Conservation (phyloP, 2,797 vertebrate genomes). For the Nasua narica region DNA sequence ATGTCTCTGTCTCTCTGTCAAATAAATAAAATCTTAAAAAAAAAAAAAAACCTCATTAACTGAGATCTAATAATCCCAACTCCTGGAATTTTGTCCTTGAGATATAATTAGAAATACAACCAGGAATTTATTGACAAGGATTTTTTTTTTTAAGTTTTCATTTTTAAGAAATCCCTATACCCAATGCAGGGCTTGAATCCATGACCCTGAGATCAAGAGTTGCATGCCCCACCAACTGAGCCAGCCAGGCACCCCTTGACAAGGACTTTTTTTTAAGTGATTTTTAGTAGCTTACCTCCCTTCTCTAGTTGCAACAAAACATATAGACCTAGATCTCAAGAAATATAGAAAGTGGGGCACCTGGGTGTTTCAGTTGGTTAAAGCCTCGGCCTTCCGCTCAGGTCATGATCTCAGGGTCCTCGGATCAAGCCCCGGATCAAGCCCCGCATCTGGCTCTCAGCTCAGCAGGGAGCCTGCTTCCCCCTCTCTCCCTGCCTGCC, state of each 20-base stretch:
- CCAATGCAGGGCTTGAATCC: too few relatives aligned
- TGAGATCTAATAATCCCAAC: neutral
- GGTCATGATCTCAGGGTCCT: too few relatives aligned
- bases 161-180: neutral
- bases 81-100: neutral
- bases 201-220: too few relatives aligned
- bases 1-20: too few relatives aligned
- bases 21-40: too few relatives aligned
- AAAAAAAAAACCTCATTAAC: too few relatives aligned
- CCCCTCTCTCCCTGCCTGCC: too few relatives aligned
- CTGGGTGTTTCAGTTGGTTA: too few relatives aligned
- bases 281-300: neutral
- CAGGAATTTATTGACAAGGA: neutral
- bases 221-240: neutral
- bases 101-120: neutral
- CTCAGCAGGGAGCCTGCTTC: too few relatives aligned
- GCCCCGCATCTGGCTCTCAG: too few relatives aligned
- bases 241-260: neutral
- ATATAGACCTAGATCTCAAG: neutral
- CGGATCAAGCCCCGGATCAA: too few relatives aligned
- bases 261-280: neutral
- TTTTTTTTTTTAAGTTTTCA: neutral
- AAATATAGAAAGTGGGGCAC: slow-evolving; percentile 1
- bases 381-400: too few relatives aligned
- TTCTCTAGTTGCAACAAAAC: neutral